A percentile compares a stretch with the other conserved stretches of the same genome.
Evolutionary conservation across 2,113 vertebrate species (phyloP).

Genomic region (Hippopotamus amphibius): DNA sequence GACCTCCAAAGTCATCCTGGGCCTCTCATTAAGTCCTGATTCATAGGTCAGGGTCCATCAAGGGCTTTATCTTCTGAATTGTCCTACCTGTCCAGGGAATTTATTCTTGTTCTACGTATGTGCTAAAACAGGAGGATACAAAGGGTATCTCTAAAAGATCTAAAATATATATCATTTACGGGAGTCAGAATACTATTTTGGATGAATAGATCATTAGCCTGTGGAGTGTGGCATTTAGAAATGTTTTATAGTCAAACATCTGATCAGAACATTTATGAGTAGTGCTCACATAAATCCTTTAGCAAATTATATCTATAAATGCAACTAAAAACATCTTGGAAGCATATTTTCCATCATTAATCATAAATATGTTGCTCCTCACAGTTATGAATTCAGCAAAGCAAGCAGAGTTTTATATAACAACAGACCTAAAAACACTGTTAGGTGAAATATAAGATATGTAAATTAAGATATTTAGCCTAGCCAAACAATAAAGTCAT

Average conservation of each 20-base stretch:
- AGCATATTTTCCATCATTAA: conserved; percentile 80
- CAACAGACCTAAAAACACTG: conserved; percentile 70
- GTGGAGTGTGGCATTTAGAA: conserved; percentile 77
- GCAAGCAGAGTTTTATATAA: conserved; percentile 74
- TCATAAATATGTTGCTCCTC: conserved; percentile 78
- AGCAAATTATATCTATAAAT: conserved; percentile 83
- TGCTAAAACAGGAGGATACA: conserved; percentile 39
- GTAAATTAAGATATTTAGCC: conserved; percentile 78
- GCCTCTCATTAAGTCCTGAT: background rate
- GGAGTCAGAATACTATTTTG: conserved; percentile 65
- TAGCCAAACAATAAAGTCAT: conserved; percentile 76
- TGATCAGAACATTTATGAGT: conserved; percentile 77
- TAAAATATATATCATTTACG: conserved; percentile 49
- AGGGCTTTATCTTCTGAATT: background rate
- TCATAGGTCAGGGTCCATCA: background rate
- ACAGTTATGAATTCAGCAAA: conserved; percentile 78
- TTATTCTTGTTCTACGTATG: conserved; percentile 30
- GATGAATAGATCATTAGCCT: conserved; percentile 75
- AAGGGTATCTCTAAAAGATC: conserved; percentile 10
- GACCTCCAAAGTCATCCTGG: background rate
- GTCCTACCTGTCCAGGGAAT: background rate
- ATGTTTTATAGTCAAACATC: conserved; percentile 82
- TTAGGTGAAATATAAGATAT: conserved; percentile 77
- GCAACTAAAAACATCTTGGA: conserved; percentile 82
- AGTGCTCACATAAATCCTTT: conserved; percentile 80